Conservation (phyloP, 1,140 invertebrate genomes). For the Odontomachus brunneus region DNA sequence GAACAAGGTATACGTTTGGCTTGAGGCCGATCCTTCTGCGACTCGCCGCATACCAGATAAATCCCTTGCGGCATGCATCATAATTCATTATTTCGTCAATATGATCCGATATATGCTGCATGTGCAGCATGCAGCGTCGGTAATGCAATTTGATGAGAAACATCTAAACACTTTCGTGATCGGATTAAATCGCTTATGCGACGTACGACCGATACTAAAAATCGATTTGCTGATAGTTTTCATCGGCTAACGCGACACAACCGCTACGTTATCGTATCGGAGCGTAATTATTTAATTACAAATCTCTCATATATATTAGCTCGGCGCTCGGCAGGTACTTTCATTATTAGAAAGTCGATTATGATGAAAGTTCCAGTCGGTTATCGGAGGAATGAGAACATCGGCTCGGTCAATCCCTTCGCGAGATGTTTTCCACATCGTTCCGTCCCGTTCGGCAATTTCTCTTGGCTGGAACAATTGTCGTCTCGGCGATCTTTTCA, state of each 20-base stretch:
- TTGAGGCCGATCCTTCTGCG: conserved; percentile 23
- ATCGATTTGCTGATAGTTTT: not conserved
- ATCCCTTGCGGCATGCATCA: not conserved
- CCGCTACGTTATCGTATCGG: too few relatives aligned
- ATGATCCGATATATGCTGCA: not conserved
- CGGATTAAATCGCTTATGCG: not conserved
- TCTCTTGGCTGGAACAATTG: not conserved
- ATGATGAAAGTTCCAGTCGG: too few relatives aligned
- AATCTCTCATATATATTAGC: too few relatives aligned
- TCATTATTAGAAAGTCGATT: too few relatives aligned
- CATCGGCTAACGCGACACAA: too few relatives aligned
- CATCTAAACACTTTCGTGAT: not conserved
- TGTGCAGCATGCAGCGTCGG: too few relatives aligned
- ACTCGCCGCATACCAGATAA: conserved; percentile 7
- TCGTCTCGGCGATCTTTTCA: not conserved
- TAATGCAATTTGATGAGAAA: not conserved
- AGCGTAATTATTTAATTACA: too few relatives aligned
- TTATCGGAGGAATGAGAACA: not conserved
- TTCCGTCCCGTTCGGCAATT: not conserved
- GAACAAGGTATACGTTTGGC: not conserved
- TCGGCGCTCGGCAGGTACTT: too few relatives aligned
- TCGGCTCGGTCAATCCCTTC: not conserved
- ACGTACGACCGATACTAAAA: not conserved
- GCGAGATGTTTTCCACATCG: too few relatives aligned
- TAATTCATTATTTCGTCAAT: conserved; percentile 43